phyloP scores from a whole-genome alignment of 2,113 vertebrate species.

The Shinisaurus crocodilurus region DNA sequence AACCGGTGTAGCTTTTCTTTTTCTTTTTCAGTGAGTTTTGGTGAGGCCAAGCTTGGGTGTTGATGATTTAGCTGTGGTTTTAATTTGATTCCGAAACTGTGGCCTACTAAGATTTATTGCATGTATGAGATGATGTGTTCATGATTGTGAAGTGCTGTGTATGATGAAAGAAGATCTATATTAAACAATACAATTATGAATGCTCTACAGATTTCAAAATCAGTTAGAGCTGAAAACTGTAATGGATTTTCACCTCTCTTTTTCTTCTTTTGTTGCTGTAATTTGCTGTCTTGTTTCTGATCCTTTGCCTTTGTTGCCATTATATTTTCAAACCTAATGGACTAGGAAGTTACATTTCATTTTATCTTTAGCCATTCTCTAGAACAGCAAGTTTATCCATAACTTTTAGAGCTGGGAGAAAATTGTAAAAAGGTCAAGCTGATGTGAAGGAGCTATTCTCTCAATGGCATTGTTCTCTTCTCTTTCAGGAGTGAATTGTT shows the following conservation, averaged over 20 bases:
- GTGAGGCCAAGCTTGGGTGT: background rate
- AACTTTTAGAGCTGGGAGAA: background rate
- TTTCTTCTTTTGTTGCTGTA: too few relatives aligned
- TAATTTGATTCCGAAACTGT: background rate
- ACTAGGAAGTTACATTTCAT: background rate
- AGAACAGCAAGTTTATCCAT: background rate
- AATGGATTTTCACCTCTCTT: background rate
- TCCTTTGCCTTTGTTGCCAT: background rate
- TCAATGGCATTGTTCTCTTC: background rate
- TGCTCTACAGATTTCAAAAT: background rate
- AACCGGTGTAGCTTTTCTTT: background rate
- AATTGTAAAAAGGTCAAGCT: background rate
- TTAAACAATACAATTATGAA: background rate
- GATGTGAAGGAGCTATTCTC: background rate
- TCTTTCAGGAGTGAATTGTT: constrained; percentile 87
- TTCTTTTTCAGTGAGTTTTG: background rate
- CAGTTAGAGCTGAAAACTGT: background rate
- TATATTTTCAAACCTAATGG: background rate
- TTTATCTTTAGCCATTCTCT: background rate
- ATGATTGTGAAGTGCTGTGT: background rate
- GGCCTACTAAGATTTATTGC: background rate
- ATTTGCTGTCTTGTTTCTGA: background rate
- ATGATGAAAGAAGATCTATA: too few relatives aligned
- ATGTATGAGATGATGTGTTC: background rate
- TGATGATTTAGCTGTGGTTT: background rate